Evolutionary conservation across 2,888 invertebrate species (phyloP), one percentile per base, ranked within the genome.

Genomic region (Orthonevra nobilis): DNA sequence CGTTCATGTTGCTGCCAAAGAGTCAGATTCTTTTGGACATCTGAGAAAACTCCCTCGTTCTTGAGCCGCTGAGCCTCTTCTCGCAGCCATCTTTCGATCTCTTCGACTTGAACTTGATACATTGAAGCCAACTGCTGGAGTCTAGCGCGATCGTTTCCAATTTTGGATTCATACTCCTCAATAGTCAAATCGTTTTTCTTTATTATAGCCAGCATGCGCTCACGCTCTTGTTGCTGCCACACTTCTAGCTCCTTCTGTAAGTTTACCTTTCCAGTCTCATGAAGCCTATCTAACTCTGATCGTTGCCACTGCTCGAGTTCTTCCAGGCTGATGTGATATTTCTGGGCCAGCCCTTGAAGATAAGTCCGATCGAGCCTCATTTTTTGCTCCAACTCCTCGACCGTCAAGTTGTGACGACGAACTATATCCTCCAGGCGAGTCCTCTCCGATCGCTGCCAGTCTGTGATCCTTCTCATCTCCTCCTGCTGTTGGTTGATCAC

Each of bases 241-340:
- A 86, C 86, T 70, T 87, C 85, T 15, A 88, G 83, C 4, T 83
- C 82, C 48, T 81, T 58, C 36, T 84, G 83, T 4, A 85, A 73
- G 46, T 83, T 81, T 0, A 74, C 32, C 26, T 87, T 85, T 3
- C 83, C 84, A 12, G 85, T 83, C 32, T 84, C 82, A 23, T 86
- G 85, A 32, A 88, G 81, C 1, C 88, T 84, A n/a, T 85, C 83
- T 44, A 88, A 38, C 48, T 88, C 88, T 15, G 84, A 81, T 2
- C 84, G 84, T 56, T 88, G 88, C 88, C 88, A 88, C 19, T 85
- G 84, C 63, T 87, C 87, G 4, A 88, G 81, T 28, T 88, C 88
- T 12, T 87, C 87, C 40, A 88, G 84, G 30, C 84, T 85, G 0
- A 88, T 85, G 9, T 87, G 85, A 52, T 88, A 88, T 40, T 87